Percentiles rank a stretch among this genome's conserved stretches.
Conservation (phyloP, 2,113 vertebrate species). For the Neolamprologus sp. region DNA sequence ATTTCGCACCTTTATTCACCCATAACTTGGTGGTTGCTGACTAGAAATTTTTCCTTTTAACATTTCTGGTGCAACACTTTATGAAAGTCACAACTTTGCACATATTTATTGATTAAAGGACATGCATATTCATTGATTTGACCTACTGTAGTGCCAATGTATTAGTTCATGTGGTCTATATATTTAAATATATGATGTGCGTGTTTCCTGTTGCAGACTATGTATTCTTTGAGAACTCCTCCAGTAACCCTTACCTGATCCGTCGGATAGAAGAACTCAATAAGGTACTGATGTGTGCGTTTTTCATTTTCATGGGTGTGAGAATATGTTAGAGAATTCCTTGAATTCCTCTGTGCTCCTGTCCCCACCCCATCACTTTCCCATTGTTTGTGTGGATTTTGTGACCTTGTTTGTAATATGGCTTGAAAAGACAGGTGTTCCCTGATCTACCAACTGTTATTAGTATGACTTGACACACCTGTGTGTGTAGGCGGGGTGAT, state of each 20-base stretch:
- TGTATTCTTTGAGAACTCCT: constrained; percentile 99
- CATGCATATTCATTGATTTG: neutral
- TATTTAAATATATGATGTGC: neutral
- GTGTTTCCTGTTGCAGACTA: constrained; percentile 83
- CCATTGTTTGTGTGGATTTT: neutral
- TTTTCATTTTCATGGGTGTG: neutral
- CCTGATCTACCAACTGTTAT: neutral
- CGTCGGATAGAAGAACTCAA: constrained; percentile 98
- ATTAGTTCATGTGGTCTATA: neutral
- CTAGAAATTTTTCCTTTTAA: neutral
- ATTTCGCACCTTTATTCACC: neutral
- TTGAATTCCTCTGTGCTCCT: constrained; percentile 15
- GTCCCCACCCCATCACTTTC: neutral
- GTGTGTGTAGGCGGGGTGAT: neutral
- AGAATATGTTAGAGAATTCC: constrained; percentile 27
- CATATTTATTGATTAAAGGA: neutral
- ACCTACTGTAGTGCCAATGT: neutral
- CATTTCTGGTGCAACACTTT: neutral
- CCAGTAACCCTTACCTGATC: constrained; percentile 98
- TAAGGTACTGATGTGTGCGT: constrained; percentile 78
- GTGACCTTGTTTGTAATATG: neutral
- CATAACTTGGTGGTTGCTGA: neutral
- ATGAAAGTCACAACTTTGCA: neutral
- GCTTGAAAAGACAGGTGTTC: constrained; percentile 12
- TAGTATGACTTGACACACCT: neutral